Evolutionary conservation across 2,113 vertebrate genomes (phyloP).

Genomic region (Cyanistes caeruleus): DNA sequence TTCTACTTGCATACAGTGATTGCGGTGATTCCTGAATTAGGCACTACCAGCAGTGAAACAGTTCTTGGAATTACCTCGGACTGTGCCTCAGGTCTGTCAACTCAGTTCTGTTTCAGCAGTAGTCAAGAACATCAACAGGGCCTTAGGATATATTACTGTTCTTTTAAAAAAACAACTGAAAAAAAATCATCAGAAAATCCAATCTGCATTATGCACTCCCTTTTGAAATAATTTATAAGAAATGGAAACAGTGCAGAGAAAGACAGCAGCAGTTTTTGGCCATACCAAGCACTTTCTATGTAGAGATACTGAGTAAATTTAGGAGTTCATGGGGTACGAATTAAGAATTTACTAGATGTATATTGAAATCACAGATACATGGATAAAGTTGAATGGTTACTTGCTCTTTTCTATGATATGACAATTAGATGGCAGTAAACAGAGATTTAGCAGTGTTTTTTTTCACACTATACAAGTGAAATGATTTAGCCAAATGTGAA

Average conservation of each 20-base stretch:
- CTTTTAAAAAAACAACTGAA: neutral
- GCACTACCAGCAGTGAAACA: neutral
- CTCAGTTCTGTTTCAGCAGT: neutral
- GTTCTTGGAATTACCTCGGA: neutral
- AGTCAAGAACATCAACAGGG: neutral
- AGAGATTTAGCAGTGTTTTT: neutral
- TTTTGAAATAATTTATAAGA: neutral
- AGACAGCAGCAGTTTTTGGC: neutral
- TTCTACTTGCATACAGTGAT: neutral
- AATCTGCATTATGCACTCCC: neutral
- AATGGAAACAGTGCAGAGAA: neutral
- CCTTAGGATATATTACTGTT: neutral
- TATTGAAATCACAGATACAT: neutral
- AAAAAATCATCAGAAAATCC: neutral
- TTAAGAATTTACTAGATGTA: neutral
- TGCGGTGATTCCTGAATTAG: neutral
- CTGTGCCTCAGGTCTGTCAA: neutral
- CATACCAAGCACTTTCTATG: neutral
- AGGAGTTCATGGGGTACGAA: neutral
- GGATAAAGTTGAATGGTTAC: neutral
- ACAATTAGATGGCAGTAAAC: neutral
- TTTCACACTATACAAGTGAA: neutral
- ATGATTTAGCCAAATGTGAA: neutral
- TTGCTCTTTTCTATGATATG: neutral
- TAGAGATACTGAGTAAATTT: neutral